Conservation (phyloP, 2,888 invertebrate species). For the Stenchaetothrips biformis region DNA sequence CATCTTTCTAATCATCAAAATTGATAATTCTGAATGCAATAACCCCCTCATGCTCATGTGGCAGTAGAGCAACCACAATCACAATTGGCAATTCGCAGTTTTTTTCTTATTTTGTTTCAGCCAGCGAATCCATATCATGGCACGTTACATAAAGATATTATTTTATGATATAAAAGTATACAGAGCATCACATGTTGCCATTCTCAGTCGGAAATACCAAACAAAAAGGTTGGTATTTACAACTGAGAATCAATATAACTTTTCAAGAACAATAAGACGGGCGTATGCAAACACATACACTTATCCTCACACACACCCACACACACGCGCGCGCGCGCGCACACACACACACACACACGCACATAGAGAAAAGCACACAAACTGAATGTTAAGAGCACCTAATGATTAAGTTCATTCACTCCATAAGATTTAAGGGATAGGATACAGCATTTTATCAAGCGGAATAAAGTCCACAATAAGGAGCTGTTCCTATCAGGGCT, state of each 20-base stretch:
- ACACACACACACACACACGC: neutral
- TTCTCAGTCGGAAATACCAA: neutral
- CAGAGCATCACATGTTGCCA: slow-evolving; percentile 4
- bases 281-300: neutral
- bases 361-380: neutral
- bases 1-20: neutral
- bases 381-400: neutral
- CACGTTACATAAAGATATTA: neutral
- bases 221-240: neutral
- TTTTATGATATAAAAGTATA: neutral
- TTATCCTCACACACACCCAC: neutral
- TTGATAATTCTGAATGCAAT: neutral
- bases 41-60: neutral
- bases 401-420: neutral
- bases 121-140: neutral
- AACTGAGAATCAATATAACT: neutral
- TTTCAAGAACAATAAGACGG: neutral
- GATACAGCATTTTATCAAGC: neutral
- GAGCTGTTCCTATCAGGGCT: no score
- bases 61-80: neutral
- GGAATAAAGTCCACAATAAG: neutral
- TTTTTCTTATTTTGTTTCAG: neutral
- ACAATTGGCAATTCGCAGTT: neutral
- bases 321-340: neutral
- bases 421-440: neutral